Conservation (phyloP, 2,113 vertebrate genomes). For the Andinoacara biseriatus region DNA sequence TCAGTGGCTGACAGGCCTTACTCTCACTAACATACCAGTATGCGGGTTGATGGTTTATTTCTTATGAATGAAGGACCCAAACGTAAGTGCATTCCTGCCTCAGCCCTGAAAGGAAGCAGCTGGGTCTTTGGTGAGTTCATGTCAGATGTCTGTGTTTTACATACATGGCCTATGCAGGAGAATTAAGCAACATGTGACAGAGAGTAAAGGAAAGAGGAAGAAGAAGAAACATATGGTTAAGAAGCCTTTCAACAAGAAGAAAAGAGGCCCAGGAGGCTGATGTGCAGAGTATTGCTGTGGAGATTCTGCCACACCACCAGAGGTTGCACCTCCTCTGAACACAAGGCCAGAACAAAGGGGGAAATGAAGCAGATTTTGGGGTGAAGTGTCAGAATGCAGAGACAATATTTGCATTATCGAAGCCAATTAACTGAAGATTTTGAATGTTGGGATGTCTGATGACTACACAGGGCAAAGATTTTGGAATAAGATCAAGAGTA, state of each 20-base stretch:
- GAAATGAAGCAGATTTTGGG: constrained; percentile 47
- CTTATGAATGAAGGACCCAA: constrained; percentile 73
- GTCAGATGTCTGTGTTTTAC: constrained; percentile 51
- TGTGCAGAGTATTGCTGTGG: constrained; percentile 17
- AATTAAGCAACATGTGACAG: not conserved
- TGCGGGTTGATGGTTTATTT: constrained; percentile 73
- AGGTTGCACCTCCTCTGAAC: constrained; percentile 25
- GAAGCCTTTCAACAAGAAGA: constrained; percentile 5
- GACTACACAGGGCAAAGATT: constrained; percentile 11
- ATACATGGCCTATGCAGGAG: constrained; percentile 17
- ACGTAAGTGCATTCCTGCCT: constrained; percentile 72
- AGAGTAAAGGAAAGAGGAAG: constrained; percentile 3
- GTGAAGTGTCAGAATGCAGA: constrained; percentile 28
- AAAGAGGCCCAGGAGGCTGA: constrained; percentile 30
- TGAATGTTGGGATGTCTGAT: not conserved
- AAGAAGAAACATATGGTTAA: constrained; percentile 11
- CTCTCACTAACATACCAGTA: constrained; percentile 68
- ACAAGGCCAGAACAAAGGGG: constrained; percentile 36
- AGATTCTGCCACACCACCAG: constrained; percentile 38
- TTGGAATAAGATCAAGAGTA: not conserved
- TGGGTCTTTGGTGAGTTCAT: constrained; percentile 52
- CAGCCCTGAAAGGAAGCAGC: constrained; percentile 61
- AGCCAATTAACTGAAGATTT: constrained; percentile 6
- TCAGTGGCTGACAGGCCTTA: constrained; percentile 64
- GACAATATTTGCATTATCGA: constrained; percentile 18